Evolutionary conservation across 2,888 invertebrate species (phyloP).

Genomic region (Calameuta idolon): DNA sequence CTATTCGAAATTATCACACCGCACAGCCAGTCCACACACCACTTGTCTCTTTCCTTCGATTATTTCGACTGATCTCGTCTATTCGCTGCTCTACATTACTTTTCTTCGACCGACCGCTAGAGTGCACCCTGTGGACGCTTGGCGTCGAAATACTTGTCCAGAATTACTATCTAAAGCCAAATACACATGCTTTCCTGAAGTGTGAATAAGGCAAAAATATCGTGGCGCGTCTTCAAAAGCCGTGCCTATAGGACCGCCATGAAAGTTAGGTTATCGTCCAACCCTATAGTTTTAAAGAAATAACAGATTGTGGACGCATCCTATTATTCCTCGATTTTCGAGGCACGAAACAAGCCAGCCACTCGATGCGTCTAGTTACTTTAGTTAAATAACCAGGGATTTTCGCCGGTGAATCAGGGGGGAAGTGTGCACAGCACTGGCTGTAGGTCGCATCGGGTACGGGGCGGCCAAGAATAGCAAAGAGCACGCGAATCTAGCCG

Average conservation of each 20-base stretch:
- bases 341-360: background rate
- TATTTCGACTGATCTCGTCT: slow-evolving; percentile 8
- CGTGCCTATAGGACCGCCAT: background rate
- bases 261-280: no score
- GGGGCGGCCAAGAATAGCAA: slow-evolving; percentile 57
- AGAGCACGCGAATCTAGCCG: slow-evolving; percentile 58
- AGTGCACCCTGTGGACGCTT: background rate
- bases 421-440: background rate
- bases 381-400: background rate
- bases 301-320: no score
- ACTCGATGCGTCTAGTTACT: background rate
- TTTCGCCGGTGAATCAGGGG: background rate
- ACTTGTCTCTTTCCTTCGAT: slow-evolving; percentile 13
- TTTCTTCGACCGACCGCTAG: background rate
- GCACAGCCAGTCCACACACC: slow-evolving; percentile 12
- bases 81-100: background rate
- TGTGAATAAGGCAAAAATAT: background rate
- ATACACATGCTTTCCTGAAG: background rate
- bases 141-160: background rate
- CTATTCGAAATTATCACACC: slow-evolving; percentile 17
- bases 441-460: slow-evolving; percentile 7
- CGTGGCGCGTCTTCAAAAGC: background rate
- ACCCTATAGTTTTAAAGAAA: no score
- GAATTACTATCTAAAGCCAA: background rate
- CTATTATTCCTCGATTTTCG: background rate